Conservation (phyloP, 2,797 vertebrate genomes). For the Microtus californicus region DNA sequence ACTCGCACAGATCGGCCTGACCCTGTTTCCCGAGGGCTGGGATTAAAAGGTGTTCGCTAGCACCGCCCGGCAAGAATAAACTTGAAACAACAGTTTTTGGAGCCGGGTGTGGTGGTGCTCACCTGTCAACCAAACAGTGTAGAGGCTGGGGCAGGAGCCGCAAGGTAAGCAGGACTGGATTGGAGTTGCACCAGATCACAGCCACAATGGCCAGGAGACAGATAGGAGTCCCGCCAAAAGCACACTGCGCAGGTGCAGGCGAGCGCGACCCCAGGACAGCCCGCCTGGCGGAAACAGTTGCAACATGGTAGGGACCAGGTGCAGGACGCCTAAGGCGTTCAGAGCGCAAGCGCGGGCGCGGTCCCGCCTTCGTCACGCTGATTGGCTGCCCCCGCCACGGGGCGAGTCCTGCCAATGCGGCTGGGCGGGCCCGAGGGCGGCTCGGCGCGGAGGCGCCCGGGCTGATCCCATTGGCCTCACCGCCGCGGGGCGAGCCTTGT, state of each 20-base stretch:
- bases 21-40: background rate
- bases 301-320: too few relatives aligned
- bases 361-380: background rate
- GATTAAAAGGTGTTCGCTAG: background rate
- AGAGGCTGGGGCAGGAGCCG: background rate
- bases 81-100: background rate
- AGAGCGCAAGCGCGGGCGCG: background rate
- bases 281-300: fast-evolving
- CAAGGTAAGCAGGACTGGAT: background rate
- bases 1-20: background rate
- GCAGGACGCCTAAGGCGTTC: too few relatives aligned
- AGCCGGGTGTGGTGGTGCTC: background rate
- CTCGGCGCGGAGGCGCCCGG: background rate
- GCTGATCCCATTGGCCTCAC: background rate
- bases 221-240: background rate
- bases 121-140: too few relatives aligned
- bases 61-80: background rate
- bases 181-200: background rate
- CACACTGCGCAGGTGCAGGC: background rate
- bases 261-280: too few relatives aligned
- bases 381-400: background rate
- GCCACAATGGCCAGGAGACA: too few relatives aligned
- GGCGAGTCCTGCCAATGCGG: too few relatives aligned
- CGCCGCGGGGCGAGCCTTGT: background rate
- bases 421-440: background rate